Base-by-base conservation (phyloP, 1,140 invertebrate genomes). In the Lutraria rhynchaena region DNA sequence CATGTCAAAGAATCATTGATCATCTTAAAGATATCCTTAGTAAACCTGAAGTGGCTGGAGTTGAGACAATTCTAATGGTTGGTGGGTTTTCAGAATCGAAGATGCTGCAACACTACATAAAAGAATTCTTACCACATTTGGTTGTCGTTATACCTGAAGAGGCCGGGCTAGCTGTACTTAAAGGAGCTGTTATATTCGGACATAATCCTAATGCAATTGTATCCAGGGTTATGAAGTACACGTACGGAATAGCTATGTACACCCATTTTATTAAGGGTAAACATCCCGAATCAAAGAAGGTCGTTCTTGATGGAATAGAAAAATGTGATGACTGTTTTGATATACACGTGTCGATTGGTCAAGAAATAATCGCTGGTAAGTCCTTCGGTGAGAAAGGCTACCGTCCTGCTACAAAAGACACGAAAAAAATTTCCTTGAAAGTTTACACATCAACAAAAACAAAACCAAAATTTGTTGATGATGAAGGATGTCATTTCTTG, bases 171-270 rank as follows among this genome's bases (percentile, higher is more conserved):
- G 75, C 86, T 35, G 86, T 86, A n/a, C 19, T 87, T 19, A 87
- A 86, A 75, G 86, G 86, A 17, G 86, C 86, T 11, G 86, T 86
- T 3, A 63, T 87, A 53, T 87, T 83, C 60, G 86, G 85, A 0
- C 86, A 87, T 29, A 76, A 86, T 7, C 85, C 86, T 0, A 41
- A 46, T 7, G 75, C 81, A 0, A 86, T 87, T n/a, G 33, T 63
- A 24, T 57, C 83, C 0, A 70, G 86, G 58, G 73, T 84, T 15
- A 63, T 71, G 46, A 81, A 83, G 46, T 78, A 61, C 57, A 87
- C 86, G 5, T 87, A 87, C 41, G 84, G 84, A 0, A 58, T 86
- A 19, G 60, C 57, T 7, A 76, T 80, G 15, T 63, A 51, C 7
- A 19, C 27, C 7, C 24, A 55, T 11, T 87, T 84, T 49, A 41